Percentiles rank a stretch among this genome's conserved stretches.
phyloP scores from a whole-genome alignment of 1,140 invertebrate genomes.

The Drosophila nigrodunni region DNA sequence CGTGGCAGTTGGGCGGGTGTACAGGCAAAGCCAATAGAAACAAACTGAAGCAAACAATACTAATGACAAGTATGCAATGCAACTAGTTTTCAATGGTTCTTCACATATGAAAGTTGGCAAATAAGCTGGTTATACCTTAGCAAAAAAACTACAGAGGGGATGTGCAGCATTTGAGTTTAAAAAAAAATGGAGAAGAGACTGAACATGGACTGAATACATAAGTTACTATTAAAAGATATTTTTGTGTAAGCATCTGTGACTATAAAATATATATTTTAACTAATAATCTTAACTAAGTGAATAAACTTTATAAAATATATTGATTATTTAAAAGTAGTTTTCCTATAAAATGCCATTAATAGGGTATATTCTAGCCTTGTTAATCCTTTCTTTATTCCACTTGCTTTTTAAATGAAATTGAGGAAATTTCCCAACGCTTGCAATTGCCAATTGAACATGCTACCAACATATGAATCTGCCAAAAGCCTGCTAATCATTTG shows the following conservation, averaged over 20 bases:
- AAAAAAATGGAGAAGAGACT: too few species aligned
- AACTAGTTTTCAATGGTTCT: constrained; percentile 36
- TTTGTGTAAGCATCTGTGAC: too few species aligned
- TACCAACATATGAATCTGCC: constrained; percentile 1
- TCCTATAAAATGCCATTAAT: background rate
- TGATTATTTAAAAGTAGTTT: too few species aligned
- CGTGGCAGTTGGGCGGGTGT: background rate
- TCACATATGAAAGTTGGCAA: constrained; percentile 26
- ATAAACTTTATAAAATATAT: too few species aligned
- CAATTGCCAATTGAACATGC: constrained; percentile 10
- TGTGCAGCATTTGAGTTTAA: background rate
- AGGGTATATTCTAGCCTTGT: background rate
- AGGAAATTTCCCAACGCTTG: constrained; percentile 11
- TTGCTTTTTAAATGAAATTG: background rate
- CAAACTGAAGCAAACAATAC: constrained; percentile 52
- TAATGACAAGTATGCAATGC: constrained; percentile 47
- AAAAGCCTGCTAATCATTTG: constrained; percentile 42
- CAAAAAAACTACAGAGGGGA: background rate
- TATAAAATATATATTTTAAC: too few species aligned
- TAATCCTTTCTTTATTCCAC: background rate
- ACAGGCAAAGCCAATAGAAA: constrained; percentile 21
- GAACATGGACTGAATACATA: too few species aligned
- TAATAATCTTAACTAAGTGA: too few species aligned
- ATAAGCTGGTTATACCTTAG: constrained; percentile 25
- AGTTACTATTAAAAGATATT: too few species aligned